Base-by-base conservation (phyloP, 1,140 invertebrate genomes). In the Zaprionus davidi region DNA sequence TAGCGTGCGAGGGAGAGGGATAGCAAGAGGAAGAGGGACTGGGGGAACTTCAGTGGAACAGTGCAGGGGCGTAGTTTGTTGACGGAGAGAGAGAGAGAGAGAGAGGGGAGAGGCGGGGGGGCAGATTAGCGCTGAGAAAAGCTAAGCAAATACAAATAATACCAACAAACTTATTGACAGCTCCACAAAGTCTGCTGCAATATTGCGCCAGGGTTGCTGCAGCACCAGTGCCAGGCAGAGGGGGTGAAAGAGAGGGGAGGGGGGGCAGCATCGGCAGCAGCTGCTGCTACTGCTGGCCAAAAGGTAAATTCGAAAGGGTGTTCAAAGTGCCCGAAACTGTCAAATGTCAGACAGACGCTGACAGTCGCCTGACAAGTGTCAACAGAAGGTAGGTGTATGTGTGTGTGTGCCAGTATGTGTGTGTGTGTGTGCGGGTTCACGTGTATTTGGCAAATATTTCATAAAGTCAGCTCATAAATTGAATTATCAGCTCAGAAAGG, bases 351-450 rank as follows among this genome's bases (percentile, higher is more conserved):
- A 79, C 76, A 78, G 63, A 63, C 76, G 70, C 63, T 80, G 83
- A 79, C 83, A 87, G 83, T 76, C 70, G 72, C 65, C 82, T 87
- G 83, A 88, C 84, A 87, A 87, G 84, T 87, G 84, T 88, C 84
- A 88, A 81, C 84, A 88, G 79, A 78, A 75, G 86, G 59, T 82
- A 66, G 69, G 74, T 71, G 22, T 20, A 1, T 34, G 34, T 56
- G 6, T 63, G 26, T 56, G 6, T 63, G 26, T 53, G 56, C 34
- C 49, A 63, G 31, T 26, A 31, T 64, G 46, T 49, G 56, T 22
- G 36, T 36, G 36, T 36, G 68, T 38, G 60, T 55, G 67, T 24
- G 67, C 9, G 51, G 36, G 63, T 67, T 73, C 65, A 73, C 71
- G 66, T 69, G 58, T 70, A 70, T 76, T 72, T 76, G 69, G 74